Conservation (phyloP, 2,797 vertebrate species). For the Oreortyx pictus region DNA sequence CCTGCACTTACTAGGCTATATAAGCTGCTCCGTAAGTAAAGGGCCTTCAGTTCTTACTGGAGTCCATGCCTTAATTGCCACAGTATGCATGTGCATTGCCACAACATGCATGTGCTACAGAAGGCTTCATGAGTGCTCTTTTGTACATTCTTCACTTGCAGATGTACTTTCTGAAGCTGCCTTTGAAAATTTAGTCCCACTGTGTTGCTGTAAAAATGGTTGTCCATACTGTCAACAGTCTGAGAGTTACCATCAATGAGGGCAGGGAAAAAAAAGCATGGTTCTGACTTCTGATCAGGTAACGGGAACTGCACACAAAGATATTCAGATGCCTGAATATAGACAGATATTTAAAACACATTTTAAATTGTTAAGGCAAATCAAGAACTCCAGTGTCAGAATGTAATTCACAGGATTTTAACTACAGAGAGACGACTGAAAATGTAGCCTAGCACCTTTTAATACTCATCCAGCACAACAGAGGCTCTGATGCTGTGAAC, state of each 20-base stretch:
- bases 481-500: neutral
- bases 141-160: neutral
- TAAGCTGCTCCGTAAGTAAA: too few relatives aligned
- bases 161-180: neutral
- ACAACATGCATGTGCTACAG: accelerated
- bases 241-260: neutral
- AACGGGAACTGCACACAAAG: neutral
- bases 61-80: too few relatives aligned
- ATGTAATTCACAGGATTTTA: neutral
- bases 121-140: neutral
- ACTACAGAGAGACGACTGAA: neutral
- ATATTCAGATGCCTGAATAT: neutral
- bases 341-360: neutral
- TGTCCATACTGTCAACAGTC: neutral
- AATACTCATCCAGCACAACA: neutral
- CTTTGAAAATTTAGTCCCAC: neutral
- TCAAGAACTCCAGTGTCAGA: neutral
- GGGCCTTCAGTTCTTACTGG: too few relatives aligned
- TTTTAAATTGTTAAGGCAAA: neutral
- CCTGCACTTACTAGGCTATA: too few relatives aligned
- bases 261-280: neutral
- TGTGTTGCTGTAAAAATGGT: neutral
- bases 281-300: neutral
- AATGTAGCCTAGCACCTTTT: neutral
- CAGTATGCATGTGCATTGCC: too few relatives aligned